phyloP scores from a whole-genome alignment of 2,888 invertebrate species.

The Drosophila antonietae region DNA sequence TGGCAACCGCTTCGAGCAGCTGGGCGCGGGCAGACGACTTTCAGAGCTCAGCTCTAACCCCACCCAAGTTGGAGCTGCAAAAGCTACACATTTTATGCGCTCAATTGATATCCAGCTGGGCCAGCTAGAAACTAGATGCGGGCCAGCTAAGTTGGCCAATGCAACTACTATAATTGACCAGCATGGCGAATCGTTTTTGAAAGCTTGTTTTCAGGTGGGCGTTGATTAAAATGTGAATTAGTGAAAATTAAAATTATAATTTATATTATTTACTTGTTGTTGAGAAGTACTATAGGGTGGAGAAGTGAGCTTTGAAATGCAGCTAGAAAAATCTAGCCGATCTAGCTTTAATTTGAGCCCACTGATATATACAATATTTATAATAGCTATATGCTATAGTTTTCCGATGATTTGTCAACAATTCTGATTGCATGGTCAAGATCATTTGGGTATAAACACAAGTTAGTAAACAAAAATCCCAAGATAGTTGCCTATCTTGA shows the following conservation, averaged over 20 bases:
- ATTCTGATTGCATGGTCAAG: no score
- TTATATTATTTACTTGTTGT: no score
- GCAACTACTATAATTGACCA: constrained; percentile 18
- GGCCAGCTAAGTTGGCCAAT: constrained; percentile 31
- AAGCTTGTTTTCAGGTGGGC: background rate
- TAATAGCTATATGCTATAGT: background rate
- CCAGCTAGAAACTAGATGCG: constrained; percentile 34
- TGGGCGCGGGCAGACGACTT: constrained; percentile 74
- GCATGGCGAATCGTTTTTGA: background rate
- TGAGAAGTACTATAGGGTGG: background rate
- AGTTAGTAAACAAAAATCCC: no score
- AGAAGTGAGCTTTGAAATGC: no score
- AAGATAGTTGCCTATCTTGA: no score
- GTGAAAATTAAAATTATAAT: background rate
- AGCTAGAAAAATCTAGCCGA: no score
- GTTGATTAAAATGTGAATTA: background rate
- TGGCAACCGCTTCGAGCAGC: constrained; percentile 71
- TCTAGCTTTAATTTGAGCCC: no score
- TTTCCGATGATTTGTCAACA: no score
- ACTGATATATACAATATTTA: background rate
- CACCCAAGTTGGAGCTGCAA: constrained; percentile 21
- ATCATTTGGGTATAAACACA: no score
- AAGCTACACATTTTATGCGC: no score
- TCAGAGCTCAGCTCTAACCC: constrained; percentile 13
- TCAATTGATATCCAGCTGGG: constrained; percentile 38